Base-by-base conservation (phyloP, 2,888 invertebrate genomes). In the Diarsia mendica region DNA sequence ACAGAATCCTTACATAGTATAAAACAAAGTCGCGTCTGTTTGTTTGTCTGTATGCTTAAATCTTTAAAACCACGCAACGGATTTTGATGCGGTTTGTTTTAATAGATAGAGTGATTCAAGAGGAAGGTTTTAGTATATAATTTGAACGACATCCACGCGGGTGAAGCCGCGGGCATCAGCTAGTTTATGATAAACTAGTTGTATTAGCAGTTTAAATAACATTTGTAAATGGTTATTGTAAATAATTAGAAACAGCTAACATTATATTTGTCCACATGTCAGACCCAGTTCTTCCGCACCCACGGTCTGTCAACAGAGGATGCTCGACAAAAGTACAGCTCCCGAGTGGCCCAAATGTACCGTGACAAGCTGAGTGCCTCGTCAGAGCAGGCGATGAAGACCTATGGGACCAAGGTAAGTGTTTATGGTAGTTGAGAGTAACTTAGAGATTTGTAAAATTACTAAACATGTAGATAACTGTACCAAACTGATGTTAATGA, bases 311-410 rank as follows among this genome's bases (percentile, higher is more conserved):
- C 97, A 75, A 98, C 99, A 55, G 98, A 97, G 67, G 99, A 99
- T 96, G 98, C 99, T 28, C 99, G 99, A 88, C 99, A 99, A 93
- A 99, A 99, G 94, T 99, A 99, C 95, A 99, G 98, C 92, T 99
- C 99, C 3, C 97, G 99, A 77, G 99, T 99, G 67, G 99, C 99
- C 2, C 98, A 98, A 91, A 96, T 99, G 90, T 99, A 99, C 94
- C 97, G 98, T 89, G 99, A 99, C 89, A 99, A 99, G 94, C 96
- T 99, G 80, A 96, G 97, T 83, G 97, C 97, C 72, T 94, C 97
- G 88, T 98, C 99, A n/a, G 97, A 97, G 84, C 98, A 98, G 91
- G 99, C 99, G 20, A 98, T 99, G 97, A 98, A 98, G 94, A 97
- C 97, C 53, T 98, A 99, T 94, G 99, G 99, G 74, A 98, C 97